Evolutionary conservation across 2,888 invertebrate species (phyloP).

Genomic region (Hypomecis atomaria): DNA sequence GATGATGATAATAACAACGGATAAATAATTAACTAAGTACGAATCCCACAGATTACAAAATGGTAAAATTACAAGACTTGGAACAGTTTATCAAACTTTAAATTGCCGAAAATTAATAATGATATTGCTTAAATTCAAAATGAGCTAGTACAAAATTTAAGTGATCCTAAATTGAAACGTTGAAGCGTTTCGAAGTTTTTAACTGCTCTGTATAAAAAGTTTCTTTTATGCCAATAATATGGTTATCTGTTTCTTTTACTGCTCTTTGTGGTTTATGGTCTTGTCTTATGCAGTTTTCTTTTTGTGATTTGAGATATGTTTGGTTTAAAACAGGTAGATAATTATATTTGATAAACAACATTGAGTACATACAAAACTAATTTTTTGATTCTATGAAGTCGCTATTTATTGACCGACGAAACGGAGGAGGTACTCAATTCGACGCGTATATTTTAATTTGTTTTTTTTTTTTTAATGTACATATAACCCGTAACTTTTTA

Average conservation of each 20-base stretch:
- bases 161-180: slow-evolving; percentile 23
- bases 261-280: slow-evolving; percentile 2
- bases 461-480: no score
- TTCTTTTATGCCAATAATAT: slow-evolving; percentile 7
- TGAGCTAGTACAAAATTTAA: slow-evolving; percentile 16
- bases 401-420: no score
- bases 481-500: no score
- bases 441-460: no score
- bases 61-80: neutral
- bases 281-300: neutral
- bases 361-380: no score
- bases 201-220: slow-evolving; percentile 14
- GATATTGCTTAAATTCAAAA: slow-evolving; percentile 3
- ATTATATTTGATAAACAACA: no score
- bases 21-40: neutral
- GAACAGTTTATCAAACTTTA: neutral
- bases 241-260: slow-evolving; percentile 1
- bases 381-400: no score
- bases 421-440: no score
- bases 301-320: neutral
- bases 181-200: slow-evolving; percentile 13
- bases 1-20: no score
- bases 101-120: slow-evolving; percentile 9
- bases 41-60: neutral
- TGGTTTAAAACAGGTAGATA: no score